Base-by-base conservation (phyloP, 2,797 vertebrate species). In the Podarcis lilfordi region DNA sequence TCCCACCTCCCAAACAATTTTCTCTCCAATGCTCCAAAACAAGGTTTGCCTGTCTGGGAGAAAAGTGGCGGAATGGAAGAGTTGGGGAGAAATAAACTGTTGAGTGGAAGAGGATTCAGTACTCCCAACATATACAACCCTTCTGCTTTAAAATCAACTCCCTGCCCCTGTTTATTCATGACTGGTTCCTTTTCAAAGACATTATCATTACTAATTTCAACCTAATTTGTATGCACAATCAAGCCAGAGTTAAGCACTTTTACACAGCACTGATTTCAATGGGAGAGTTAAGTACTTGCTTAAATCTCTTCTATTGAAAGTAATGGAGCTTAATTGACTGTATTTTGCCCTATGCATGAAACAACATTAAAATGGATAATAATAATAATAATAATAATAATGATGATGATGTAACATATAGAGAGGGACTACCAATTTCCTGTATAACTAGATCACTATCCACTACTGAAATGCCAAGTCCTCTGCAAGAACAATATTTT, bases 401-500 rank as follows among this genome's bases (percentile, higher is more conserved):
- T 55, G 4, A 45, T 45, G 3, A 45, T 45, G 2, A 50, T 27
- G 21, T 27, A 74, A 25, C 29, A 78, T 82, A 35, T 23, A 50
- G 11, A 82, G 59, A 7, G 11, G 37, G 37, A 45, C 21, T 50
- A 64, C 45, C 25, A 13, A 76, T 78, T 81, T 72, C 27, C 55
- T 82, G 3, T 87, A 81, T 9, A 68, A 69, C 15, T 23, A 61
- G 59, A 71, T 80, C 37, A 79, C 50, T 45, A 43, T 37, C 88
- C 88, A 72, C 85, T 93, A 85, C 90, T 91, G 91, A 68, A 80
- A 93, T 71, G 88, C 79, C 19, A 92, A 90, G 86, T 77, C 72
- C 50, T 91, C 86, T 94, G 77, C 89, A 93, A 82, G 64, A 91
- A 13, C 27, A 94, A 92, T 95, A 95, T 94, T 90, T 89, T 93